Evolutionary conservation across 2,797 vertebrate species (phyloP).

Genomic region (Odontamblyopus lacepedii): DNA sequence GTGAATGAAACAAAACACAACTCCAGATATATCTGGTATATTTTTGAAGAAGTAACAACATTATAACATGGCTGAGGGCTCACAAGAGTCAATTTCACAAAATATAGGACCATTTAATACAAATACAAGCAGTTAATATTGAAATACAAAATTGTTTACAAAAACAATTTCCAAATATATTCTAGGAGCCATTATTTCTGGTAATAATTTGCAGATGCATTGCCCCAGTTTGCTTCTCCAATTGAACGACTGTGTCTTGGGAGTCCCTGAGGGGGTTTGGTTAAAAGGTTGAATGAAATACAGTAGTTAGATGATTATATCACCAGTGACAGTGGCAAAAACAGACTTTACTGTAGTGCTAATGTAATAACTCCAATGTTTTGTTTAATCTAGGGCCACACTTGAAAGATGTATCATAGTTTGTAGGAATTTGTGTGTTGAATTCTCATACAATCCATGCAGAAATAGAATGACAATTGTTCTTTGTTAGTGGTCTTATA

Average conservation of each 20-base stretch:
- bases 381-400: too few relatives aligned
- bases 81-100: too few relatives aligned
- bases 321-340: not conserved
- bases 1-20: too few relatives aligned
- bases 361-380: not conserved
- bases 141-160: not conserved
- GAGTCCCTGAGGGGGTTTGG: conserved; percentile 2
- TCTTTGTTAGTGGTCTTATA: too few relatives aligned
- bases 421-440: too few relatives aligned
- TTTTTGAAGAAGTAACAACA: too few relatives aligned
- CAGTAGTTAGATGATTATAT: conserved; percentile 38
- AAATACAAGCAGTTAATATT: not conserved
- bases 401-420: too few relatives aligned
- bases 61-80: too few relatives aligned
- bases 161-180: not conserved
- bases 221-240: not conserved
- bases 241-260: not conserved
- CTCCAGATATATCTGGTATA: too few relatives aligned
- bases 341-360: not conserved
- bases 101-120: not conserved
- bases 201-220: not conserved
- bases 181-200: not conserved
- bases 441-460: too few relatives aligned
- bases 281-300: conserved; percentile 32
- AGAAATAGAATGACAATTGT: too few relatives aligned